phyloP scores from a whole-genome alignment of 2,888 invertebrate species.

The Thymelicus lineola region DNA sequence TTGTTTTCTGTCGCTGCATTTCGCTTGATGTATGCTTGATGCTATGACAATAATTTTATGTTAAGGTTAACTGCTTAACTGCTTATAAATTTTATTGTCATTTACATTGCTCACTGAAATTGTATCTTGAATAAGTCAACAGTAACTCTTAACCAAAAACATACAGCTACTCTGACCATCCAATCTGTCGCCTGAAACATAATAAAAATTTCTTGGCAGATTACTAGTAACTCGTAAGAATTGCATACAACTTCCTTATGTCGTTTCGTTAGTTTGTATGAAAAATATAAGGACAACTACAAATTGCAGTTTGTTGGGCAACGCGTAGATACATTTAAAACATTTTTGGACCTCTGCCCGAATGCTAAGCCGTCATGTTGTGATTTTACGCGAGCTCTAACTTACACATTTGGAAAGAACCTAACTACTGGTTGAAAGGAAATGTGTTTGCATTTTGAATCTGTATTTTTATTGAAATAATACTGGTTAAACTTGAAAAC shows the following conservation, averaged over 20 bases:
- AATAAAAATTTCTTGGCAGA: constrained; percentile 13
- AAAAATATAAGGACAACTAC: constrained; percentile 24
- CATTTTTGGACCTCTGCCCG: constrained; percentile 26
- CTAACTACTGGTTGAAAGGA: constrained; percentile 1
- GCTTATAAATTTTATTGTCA: too few species aligned
- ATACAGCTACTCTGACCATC: neutral
- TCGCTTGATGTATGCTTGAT: too few species aligned
- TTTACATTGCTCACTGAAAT: too few species aligned
- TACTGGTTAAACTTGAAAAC: too few species aligned
- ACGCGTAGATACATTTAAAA: constrained; percentile 14
- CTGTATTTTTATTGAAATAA: neutral
- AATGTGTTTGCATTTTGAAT: neutral
- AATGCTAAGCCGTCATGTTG: constrained; percentile 18
- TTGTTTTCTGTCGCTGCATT: too few species aligned
- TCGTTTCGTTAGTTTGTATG: constrained; percentile 16
- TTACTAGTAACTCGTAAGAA: neutral
- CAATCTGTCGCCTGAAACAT: neutral
- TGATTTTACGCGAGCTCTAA: constrained; percentile 9
- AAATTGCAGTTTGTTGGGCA: constrained; percentile 23
- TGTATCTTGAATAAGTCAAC: too few species aligned
- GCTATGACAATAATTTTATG: too few species aligned
- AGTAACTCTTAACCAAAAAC: too few species aligned
- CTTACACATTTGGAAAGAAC: constrained; percentile 11
- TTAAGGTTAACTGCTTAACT: too few species aligned
- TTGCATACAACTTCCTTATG: constrained; percentile 3